phyloP scores from a whole-genome alignment of 2,797 vertebrate genomes.

The Neosilurus hyrtlii region DNA sequence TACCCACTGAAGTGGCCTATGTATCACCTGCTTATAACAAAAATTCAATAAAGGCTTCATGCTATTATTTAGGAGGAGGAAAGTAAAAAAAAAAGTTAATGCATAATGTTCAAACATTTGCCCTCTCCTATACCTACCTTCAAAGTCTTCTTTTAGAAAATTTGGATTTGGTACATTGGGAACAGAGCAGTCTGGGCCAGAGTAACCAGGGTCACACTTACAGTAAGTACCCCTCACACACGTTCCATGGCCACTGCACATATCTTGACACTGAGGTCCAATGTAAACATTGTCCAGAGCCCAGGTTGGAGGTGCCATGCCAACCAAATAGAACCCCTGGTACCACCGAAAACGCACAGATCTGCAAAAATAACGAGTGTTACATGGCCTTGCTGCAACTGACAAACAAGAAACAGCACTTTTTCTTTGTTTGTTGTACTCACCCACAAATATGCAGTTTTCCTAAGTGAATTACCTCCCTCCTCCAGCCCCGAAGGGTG shows the following conservation, averaged over 20 bases:
- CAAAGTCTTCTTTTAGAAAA: conserved; percentile 98
- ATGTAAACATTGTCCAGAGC: conserved; percentile 94
- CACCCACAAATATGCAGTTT: conserved; percentile 94
- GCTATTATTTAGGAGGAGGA: no score
- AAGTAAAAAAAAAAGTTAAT: not conserved
- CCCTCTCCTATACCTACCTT: conserved; percentile 86
- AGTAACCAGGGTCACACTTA: conserved; percentile 86
- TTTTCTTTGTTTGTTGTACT: conserved; percentile 52
- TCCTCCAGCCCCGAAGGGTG: conserved; percentile 91
- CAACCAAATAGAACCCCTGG: conserved; percentile 89
- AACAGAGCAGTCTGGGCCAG: conserved; percentile 87
- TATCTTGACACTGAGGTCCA: conserved; percentile 95
- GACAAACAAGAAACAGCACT: not conserved
- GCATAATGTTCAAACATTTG: not conserved
- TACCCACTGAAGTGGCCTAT: no score
- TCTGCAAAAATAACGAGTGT: conserved; percentile 52
- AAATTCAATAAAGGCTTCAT: no score
- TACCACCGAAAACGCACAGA: conserved; percentile 96
- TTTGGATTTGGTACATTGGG: conserved; percentile 88
- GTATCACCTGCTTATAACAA: no score
- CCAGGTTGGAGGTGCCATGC: conserved; percentile 90
- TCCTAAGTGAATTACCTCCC: conserved; percentile 91
- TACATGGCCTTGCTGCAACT: not conserved
- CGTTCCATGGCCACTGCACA: conserved; percentile 91
- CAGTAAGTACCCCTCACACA: conserved; percentile 89